Conservation (phyloP, 1,140 invertebrate species). For the Lucilia cuprina region DNA sequence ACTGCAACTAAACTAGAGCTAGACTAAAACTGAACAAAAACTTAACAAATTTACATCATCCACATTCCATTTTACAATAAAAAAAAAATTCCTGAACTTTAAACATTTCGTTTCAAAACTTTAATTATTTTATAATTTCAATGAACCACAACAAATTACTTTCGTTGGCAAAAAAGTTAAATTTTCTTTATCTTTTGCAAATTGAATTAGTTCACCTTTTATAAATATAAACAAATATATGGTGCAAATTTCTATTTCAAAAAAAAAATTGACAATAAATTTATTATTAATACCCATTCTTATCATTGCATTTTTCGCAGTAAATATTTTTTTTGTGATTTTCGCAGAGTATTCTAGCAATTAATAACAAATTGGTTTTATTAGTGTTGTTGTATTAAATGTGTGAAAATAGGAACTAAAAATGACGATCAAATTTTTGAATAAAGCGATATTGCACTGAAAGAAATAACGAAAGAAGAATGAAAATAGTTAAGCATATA, state of each 20-base stretch:
- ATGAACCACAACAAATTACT: neutral
- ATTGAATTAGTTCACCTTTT: constrained; percentile 15
- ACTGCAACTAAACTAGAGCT: no score
- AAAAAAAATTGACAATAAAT: neutral
- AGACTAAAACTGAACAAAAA: no score
- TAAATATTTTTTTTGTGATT: neutral
- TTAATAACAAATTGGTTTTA: neutral
- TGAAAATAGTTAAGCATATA: no score
- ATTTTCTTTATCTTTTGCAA: neutral
- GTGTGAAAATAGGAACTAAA: neutral
- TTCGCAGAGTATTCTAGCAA: neutral
- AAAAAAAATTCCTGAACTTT: no score
- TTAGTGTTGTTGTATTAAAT: neutral
- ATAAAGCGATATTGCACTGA: neutral
- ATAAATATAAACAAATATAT: neutral
- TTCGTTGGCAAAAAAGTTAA: neutral
- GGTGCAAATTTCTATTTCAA: neutral
- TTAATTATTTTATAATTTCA: no score
- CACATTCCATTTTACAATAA: no score
- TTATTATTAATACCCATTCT: neutral
- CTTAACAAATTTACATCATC: no score
- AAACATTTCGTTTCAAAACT: no score
- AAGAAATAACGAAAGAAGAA: neutral
- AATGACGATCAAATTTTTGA: neutral
- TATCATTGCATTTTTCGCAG: neutral